These are phyloP conservation scores for Drosophila takahashii DNA, from an alignment of 1,140 invertebrate species.

Conservation along the genomic window DNA sequence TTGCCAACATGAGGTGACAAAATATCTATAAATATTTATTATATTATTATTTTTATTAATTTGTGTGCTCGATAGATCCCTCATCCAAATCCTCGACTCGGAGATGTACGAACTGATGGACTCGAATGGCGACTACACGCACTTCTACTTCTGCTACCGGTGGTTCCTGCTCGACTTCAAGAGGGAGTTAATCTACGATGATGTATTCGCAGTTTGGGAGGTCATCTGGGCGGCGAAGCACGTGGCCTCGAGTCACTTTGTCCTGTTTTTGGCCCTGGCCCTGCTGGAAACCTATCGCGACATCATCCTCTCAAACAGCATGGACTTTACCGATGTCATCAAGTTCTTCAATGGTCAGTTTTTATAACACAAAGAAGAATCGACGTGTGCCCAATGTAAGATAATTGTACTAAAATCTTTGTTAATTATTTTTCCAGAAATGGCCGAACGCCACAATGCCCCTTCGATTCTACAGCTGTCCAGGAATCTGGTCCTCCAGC, in stretches of 20 bases:
- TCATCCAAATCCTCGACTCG: conserved; percentile 95
- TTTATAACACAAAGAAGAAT: too few species aligned
- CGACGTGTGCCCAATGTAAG: too few species aligned
- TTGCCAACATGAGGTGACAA: conserved; percentile 94
- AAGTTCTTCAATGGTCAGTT: conserved; percentile 96
- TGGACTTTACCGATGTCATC: conserved; percentile 99
- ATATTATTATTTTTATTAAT: not conserved
- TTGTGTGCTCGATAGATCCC: conserved; percentile 85
- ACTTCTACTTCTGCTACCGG: conserved; percentile 98
- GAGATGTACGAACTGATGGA: conserved; percentile 98
- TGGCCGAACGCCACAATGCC: conserved; percentile 96
- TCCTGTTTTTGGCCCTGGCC: conserved; percentile 96
- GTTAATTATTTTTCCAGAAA: conserved; percentile 88
- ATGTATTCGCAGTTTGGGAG: conserved; percentile 97
- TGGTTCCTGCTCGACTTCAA: conserved; percentile 93
- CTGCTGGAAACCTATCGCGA: conserved; percentile 96
- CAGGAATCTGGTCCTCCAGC: conserved; percentile 93
- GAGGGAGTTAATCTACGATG: conserved; percentile 94
- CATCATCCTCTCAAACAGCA: conserved; percentile 96
- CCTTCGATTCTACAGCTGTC: conserved; percentile 92
- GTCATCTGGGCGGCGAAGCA: conserved; percentile 97
- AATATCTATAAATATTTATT: too few species aligned
- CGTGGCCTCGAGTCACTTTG: conserved; percentile 94
- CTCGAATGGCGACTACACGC: conserved; percentile 97
- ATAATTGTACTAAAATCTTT: too few species aligned